Base-by-base conservation (phyloP, 2,888 invertebrate genomes). In the Amphimallon solstitiale region DNA sequence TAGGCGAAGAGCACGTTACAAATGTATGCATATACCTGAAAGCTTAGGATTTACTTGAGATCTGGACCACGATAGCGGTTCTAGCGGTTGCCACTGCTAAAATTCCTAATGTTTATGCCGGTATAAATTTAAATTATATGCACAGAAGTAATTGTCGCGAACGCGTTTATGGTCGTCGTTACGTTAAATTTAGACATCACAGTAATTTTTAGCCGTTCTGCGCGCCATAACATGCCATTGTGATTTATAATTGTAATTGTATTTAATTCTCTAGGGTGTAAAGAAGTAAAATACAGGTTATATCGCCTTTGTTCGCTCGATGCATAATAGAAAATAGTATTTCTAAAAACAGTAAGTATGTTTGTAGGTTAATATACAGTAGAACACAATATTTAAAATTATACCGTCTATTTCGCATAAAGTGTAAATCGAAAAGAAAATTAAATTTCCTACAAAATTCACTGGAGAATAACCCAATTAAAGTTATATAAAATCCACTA, bases 21-120 rank as follows among this genome's bases (percentile, higher is more conserved):
- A 29, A 29, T 29, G 5, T 29, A 29, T 29, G 5, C 29, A 29
- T n/a, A n/a, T 29, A 29, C 37, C 19, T 37, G 37, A 52, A 52
- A 52, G 52, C 52, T 52, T 29, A 17, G 15, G 35, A 52, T 52
- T 52, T 29, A 52, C 52, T 52, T 9, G 52, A 52, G 52, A 52
- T 52, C 52, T 52, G 52, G 52, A 52, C 52, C 52, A 52, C 52
- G 52, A 52, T 52, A 35, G 52, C 52, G 52, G 52, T 35, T 17
- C 12, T 37, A 15, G 52, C 12, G 52, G 52, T 52, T 34, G 37
- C 19, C 15, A 37, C 34, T 34, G 21, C 19, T 46, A 14, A 29
- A 34, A 34, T 52, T 17, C 34, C 35, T 34, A 29, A 29, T 29
- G 29, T 49, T 34, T 49, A 49, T 19, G 10, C 4, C 45, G 9